phyloP scores from a whole-genome alignment of 1,140 invertebrate species.

The Platyscapa corneri region DNA sequence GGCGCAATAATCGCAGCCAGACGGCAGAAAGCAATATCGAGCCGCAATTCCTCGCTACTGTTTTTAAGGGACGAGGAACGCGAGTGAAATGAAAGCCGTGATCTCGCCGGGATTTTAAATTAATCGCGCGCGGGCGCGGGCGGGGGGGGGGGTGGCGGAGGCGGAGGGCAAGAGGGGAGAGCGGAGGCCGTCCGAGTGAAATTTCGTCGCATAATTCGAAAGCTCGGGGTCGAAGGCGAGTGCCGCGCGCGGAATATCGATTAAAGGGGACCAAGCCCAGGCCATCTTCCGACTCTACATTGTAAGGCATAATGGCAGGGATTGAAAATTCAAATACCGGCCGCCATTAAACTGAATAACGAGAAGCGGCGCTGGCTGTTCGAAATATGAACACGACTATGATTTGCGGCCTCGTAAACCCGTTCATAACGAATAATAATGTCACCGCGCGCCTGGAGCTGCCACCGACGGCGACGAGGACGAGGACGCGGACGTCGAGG shows the following conservation, averaged over 20 bases:
- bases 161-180: too few species aligned
- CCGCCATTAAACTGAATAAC: constrained; percentile 74
- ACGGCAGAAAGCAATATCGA: too few species aligned
- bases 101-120: background rate
- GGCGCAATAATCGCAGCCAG: too few species aligned
- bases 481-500: constrained; percentile 30
- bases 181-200: too few species aligned
- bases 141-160: too few species aligned
- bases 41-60: too few species aligned
- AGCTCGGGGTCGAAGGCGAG: background rate
- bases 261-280: background rate
- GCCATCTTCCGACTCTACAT: constrained; percentile 39
- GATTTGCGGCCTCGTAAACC: constrained; percentile 76
- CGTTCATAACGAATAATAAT: constrained; percentile 76
- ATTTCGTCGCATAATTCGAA: background rate
- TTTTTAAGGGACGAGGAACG: too few species aligned
- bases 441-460: constrained; percentile 62
- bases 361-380: constrained; percentile 68
- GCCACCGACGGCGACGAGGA: constrained; percentile 19
- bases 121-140: too few species aligned
- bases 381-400: constrained; percentile 75
- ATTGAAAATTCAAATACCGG: constrained; percentile 74
- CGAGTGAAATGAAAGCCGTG: too few species aligned
- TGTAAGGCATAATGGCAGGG: constrained; percentile 54
- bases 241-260: constrained; percentile 26